A percentile compares a stretch with the other conserved stretches of the same genome.
phyloP scores from a whole-genome alignment of 2,113 vertebrate genomes.

The Poicephalus gulielmi region DNA sequence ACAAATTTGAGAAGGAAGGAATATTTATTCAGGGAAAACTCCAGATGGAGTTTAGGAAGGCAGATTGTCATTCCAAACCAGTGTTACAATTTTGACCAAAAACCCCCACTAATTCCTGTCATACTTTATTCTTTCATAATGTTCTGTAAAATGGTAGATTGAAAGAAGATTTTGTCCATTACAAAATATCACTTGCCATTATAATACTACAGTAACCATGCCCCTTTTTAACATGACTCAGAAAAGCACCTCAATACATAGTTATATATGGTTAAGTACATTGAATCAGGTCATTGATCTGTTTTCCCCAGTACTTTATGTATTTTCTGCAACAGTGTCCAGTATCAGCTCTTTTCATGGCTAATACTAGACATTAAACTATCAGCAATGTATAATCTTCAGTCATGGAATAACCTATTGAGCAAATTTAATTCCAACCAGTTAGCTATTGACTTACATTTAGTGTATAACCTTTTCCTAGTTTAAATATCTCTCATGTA shows the following conservation, averaged over 20 bases:
- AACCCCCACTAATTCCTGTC: not conserved
- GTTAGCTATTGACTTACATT: not conserved
- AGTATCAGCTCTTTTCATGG: not conserved
- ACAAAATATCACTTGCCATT: not conserved
- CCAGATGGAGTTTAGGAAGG: slow-evolving; percentile 41
- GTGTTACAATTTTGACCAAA: not conserved
- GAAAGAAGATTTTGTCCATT: not conserved
- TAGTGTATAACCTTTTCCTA: not conserved
- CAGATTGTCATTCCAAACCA: slow-evolving; percentile 26
- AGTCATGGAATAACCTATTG: not conserved
- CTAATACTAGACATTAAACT: not conserved
- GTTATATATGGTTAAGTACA: not conserved
- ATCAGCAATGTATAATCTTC: not conserved
- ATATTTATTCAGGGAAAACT: slow-evolving; percentile 44
- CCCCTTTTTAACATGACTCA: not conserved
- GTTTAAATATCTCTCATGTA: not conserved
- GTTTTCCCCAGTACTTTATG: not conserved
- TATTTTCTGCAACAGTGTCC: not conserved
- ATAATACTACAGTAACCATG: not conserved
- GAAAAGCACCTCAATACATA: not conserved
- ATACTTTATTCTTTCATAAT: not conserved
- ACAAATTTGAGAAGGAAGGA: slow-evolving; percentile 42
- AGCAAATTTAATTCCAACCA: not conserved
- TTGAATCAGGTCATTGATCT: not conserved
- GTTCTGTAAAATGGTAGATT: not conserved